phyloP scores from a whole-genome alignment of 2,888 invertebrate genomes.

The Torymus texanus region DNA sequence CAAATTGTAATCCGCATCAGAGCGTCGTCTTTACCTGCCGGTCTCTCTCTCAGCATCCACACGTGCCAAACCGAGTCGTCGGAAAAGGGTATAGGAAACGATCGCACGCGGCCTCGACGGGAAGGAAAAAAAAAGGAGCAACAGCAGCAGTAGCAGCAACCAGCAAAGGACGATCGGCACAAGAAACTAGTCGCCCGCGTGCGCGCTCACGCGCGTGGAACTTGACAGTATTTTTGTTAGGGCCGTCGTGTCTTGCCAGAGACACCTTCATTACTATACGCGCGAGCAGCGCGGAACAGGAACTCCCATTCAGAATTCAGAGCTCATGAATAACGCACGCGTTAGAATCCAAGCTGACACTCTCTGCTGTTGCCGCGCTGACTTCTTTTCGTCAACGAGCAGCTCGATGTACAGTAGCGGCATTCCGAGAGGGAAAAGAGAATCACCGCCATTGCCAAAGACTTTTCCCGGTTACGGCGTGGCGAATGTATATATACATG shows the following conservation, averaged over 20 bases:
- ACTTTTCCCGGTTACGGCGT: slow-evolving; percentile 20
- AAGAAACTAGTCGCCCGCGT: slow-evolving; percentile 60
- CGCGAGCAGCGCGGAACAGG: slow-evolving; percentile 57
- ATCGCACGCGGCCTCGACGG: slow-evolving; percentile 3
- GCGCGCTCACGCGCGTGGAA: slow-evolving; percentile 54
- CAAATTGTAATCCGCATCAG: slow-evolving; percentile 69
- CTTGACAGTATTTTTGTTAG: slow-evolving; percentile 69
- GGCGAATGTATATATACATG: neutral
- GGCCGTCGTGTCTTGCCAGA: slow-evolving; percentile 58
- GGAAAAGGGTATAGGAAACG: slow-evolving; percentile 65
- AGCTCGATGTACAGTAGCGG: neutral
- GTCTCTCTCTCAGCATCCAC: slow-evolving; percentile 50
- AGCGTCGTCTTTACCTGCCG: slow-evolving; percentile 58
- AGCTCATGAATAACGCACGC: slow-evolving; percentile 66
- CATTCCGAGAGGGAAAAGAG: slow-evolving; percentile 25
- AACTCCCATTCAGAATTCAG: slow-evolving; percentile 69
- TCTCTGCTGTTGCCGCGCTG: neutral
- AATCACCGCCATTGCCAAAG: neutral
- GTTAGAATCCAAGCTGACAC: too few species aligned
- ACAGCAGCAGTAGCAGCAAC: neutral
- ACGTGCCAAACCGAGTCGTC: slow-evolving; percentile 56
- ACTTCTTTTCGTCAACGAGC: slow-evolving; percentile 6
- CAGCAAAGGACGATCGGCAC: slow-evolving; percentile 33
- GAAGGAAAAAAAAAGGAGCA: slow-evolving; percentile 8
- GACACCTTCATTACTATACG: slow-evolving; percentile 72